Percentiles rank a stretch among this genome's conserved stretches.
These are phyloP conservation scores for Holcopasites calliopsidis DNA, from an alignment of 1,140 invertebrate species.

Conservation along the genomic window DNA sequence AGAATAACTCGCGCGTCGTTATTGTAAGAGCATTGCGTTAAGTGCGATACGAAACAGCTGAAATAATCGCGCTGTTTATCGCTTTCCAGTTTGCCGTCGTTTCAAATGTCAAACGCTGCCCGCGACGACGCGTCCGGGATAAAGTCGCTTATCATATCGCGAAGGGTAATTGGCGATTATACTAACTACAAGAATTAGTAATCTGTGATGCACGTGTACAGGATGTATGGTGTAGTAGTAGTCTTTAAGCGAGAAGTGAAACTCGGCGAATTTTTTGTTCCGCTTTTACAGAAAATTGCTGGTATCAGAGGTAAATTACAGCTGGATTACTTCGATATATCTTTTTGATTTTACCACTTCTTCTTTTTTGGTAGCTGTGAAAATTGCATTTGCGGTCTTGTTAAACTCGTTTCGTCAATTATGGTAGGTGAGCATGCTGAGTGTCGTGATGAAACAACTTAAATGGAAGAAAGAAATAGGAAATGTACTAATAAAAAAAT, in stretches of 20 bases:
- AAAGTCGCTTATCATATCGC: neutral
- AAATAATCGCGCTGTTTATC: conserved; percentile 3
- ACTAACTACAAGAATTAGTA: neutral
- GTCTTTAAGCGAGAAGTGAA: neutral
- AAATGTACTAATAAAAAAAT: too few species aligned
- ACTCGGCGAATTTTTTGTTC: neutral
- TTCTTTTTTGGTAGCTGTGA: neutral
- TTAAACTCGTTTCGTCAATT: neutral
- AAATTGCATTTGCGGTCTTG: neutral
- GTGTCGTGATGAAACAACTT: too few species aligned
- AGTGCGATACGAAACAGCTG: neutral
- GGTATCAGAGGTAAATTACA: too few species aligned
- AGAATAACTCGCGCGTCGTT: conserved; percentile 23
- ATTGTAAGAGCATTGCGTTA: conserved; percentile 24
- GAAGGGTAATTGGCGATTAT: neutral
- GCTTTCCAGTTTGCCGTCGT: neutral
- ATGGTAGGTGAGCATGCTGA: neutral
- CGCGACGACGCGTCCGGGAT: neutral
- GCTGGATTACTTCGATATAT: neutral
- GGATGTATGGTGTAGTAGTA: neutral
- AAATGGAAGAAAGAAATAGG: too few species aligned
- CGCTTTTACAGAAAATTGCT: neutral
- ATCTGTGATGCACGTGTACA: neutral
- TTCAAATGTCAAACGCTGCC: conserved; percentile 18
- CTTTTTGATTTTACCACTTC: neutral